Percentiles rank a stretch among this genome's conserved stretches.
Evolutionary conservation across 2,797 vertebrate species (phyloP).

Genomic region (Notoglanidium macrostoma): DNA sequence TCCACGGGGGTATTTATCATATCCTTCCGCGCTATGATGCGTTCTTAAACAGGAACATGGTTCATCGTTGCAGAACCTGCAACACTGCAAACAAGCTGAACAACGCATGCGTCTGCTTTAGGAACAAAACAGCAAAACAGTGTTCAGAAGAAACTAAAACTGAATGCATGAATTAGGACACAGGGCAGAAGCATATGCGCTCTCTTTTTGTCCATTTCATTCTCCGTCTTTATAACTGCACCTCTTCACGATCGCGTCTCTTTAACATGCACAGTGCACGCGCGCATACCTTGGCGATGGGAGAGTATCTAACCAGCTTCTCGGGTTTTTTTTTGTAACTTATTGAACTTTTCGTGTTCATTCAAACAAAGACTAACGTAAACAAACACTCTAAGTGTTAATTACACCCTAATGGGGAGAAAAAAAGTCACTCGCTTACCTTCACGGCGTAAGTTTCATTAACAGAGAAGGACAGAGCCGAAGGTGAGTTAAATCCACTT

Average conservation of each 20-base stretch:
- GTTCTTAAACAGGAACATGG: neutral
- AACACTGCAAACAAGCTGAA: neutral
- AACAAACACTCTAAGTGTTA: neutral
- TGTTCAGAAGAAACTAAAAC: neutral
- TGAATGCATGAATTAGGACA: neutral
- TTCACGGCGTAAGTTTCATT: constrained; percentile 54
- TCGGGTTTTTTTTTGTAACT: neutral
- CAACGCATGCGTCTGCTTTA: neutral
- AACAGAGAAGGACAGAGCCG: constrained; percentile 25
- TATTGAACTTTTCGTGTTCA: neutral
- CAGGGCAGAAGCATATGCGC: neutral
- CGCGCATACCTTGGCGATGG: neutral
- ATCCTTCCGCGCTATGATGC: neutral
- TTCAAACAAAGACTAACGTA: neutral
- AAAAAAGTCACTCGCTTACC: constrained; percentile 37
- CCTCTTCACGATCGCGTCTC: neutral
- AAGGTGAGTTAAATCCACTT: constrained; percentile 40
- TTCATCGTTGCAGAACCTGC: neutral
- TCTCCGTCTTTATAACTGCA: neutral
- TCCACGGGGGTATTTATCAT: neutral
- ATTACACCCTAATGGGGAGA: no score
- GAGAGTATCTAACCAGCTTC: neutral
- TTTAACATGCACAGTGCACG: neutral
- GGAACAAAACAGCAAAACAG: neutral
- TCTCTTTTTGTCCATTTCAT: constrained; percentile 13